Conservation (phyloP, 2,797 vertebrate genomes). For the Lepilemur ruficaudatus region DNA sequence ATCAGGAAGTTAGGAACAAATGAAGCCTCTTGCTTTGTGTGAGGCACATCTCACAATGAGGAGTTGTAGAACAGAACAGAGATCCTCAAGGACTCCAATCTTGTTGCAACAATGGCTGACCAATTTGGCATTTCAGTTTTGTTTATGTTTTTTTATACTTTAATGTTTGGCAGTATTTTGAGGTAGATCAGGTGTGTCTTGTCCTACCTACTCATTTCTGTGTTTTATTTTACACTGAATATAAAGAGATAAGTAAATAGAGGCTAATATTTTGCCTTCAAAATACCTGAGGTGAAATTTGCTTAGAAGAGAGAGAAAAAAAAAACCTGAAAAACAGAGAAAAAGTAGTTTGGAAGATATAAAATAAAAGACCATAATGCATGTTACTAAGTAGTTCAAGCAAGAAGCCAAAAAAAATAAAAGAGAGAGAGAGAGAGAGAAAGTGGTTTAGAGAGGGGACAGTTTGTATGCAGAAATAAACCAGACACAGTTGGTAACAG, state of each 20-base stretch:
- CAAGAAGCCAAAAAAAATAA: not conserved
- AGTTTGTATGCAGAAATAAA: not conserved
- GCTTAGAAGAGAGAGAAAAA: not conserved
- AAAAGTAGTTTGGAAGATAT: not conserved
- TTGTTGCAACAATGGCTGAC: not conserved
- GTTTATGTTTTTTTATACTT: not conserved
- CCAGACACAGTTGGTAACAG: not conserved
- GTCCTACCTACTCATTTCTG: not conserved
- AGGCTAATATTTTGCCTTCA: not conserved
- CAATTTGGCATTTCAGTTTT: not conserved
- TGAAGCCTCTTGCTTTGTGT: not conserved
- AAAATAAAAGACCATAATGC: not conserved
- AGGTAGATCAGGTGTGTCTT: not conserved
- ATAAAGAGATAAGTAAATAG: not conserved
- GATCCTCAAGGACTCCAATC: not conserved
- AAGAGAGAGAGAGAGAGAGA: fast-evolving
- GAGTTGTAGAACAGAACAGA: not conserved
- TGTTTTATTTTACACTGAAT: not conserved
- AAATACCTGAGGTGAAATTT: not conserved
- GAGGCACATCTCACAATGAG: not conserved
- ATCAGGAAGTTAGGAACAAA: not conserved
- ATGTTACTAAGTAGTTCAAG: not conserved
- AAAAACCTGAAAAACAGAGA: not conserved
- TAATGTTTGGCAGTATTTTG: not conserved
- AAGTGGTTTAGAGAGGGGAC: not conserved